Conservation (phyloP, 2,888 invertebrate species). For the Apomyelois bistriatella region DNA sequence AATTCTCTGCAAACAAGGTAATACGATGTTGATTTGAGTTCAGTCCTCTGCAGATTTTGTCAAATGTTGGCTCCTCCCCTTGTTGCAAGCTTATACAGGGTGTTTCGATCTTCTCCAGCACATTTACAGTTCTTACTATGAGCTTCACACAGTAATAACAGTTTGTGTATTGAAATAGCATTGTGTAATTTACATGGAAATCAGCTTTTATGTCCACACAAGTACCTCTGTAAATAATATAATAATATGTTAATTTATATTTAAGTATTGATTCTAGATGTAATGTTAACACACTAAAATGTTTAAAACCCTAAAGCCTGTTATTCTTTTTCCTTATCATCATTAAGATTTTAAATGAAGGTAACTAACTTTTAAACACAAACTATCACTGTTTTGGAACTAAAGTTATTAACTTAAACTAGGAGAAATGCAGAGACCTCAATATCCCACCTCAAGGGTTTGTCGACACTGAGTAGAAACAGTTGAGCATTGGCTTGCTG, state of each 20-base stretch:
- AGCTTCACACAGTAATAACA: constrained; percentile 94
- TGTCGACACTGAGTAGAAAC: no score
- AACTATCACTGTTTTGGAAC: no score
- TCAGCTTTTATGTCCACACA: constrained; percentile 87
- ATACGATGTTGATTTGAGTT: constrained; percentile 89
- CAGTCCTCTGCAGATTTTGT: constrained; percentile 87
- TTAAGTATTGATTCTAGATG: neutral
- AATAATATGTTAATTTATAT: neutral
- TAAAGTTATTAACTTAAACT: no score
- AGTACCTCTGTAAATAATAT: constrained; percentile 73
- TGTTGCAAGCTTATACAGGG: constrained; percentile 86
- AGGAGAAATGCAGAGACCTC: no score
- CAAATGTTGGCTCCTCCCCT: constrained; percentile 84
- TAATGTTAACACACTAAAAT: no score
- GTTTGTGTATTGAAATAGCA: constrained; percentile 85
- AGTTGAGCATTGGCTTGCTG: no score
- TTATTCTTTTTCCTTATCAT: no score
- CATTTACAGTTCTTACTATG: constrained; percentile 91
- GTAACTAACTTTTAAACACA: no score
- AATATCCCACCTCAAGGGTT: no score
- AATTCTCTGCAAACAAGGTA: constrained; percentile 94
- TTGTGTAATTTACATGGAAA: constrained; percentile 90
- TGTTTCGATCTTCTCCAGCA: constrained; percentile 93
- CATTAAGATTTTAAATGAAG: no score
- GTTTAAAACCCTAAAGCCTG: no score